Evolutionary conservation across 2,113 vertebrate genomes (phyloP).

Genomic region (Megalops atlanticus): DNA sequence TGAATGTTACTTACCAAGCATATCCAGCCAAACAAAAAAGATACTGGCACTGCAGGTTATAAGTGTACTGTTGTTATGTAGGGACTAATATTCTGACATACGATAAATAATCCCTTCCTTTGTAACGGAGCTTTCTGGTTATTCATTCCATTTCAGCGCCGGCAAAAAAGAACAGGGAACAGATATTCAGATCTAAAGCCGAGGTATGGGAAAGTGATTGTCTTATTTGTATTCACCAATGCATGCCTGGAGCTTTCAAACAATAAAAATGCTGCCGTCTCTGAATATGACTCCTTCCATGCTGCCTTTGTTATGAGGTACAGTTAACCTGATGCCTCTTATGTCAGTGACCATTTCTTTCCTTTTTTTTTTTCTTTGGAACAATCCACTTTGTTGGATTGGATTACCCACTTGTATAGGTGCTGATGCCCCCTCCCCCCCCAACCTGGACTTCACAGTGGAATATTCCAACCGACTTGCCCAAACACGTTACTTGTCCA

Average conservation of each 20-base stretch:
- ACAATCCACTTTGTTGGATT: conserved; percentile 2
- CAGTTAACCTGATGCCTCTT: neutral
- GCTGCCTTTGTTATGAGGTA: neutral
- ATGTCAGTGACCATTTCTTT: too few species aligned
- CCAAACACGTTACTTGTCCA: conserved; percentile 44
- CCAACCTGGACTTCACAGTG: conserved; percentile 1
- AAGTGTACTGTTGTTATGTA: neutral
- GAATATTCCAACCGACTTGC: conserved; percentile 42
- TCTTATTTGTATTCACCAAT: conserved; percentile 14
- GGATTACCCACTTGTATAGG: neutral
- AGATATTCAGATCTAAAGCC: neutral
- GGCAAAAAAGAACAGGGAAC: neutral
- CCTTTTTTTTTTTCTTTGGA: neutral
- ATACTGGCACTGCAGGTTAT: neutral
- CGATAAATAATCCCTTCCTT: neutral
- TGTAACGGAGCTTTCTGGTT: neutral
- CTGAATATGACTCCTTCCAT: neutral
- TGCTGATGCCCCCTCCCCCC: neutral
- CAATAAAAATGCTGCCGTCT: neutral
- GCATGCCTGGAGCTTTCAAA: neutral
- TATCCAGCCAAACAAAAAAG: neutral
- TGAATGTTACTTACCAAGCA: conserved; percentile 10
- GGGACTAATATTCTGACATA: neutral
- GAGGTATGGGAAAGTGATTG: neutral
- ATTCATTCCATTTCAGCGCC: too few species aligned